Evolutionary conservation across 2,113 vertebrate genomes (phyloP), one percentile per base, ranked within the genome.

Genomic region (Sclerurus mexicanus): DNA sequence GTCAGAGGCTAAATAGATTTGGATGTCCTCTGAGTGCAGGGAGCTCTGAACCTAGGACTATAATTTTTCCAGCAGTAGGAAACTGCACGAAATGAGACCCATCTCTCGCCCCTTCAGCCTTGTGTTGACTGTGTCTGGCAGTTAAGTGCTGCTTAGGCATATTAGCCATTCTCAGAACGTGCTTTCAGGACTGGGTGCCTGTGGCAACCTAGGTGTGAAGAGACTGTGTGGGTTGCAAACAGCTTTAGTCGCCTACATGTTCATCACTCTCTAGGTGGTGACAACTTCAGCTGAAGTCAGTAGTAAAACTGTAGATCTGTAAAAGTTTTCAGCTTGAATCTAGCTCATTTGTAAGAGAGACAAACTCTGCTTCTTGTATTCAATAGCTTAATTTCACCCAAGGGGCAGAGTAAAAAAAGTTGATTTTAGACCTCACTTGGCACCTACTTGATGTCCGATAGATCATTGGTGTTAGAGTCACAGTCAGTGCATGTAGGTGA

Each of bases 181-280:
- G 35, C 10, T 89, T 77, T 19, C 55, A 76, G 66, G 53, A 37
- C 71, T 75, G 44, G 20, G 21, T 95, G 89, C 42, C 64, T 78
- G 73, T 92, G 52, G 56, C 80, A 91, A 24, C 39, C 60, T 78
- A 73, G 52, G 60, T 82, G 91, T 86, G 89, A 93, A 95, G 60
- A 96, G 68, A 78, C 56, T 75, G 19, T 80, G 93, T 86, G 44
- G 53, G 72, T 0, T 92, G 91, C 83, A 89, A 89, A 72, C 84
- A 91, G 76, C 52, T 95, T 87, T 92, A 75, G 39, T 87, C 6
- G 12, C 89, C 76, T 84, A 84, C 92, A 11, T 2, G 2, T 75
- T 95, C 86, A 44, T 81, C 86, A 52, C 79, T 59, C 25, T 73
- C 67, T 68, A 49, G 80, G 72, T 87, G 94, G 21, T 95, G 94